Percentiles rank a stretch among this genome's conserved stretches.
Evolutionary conservation across 2,888 invertebrate genomes (phyloP).

Genomic region (Cinara cedri): DNA sequence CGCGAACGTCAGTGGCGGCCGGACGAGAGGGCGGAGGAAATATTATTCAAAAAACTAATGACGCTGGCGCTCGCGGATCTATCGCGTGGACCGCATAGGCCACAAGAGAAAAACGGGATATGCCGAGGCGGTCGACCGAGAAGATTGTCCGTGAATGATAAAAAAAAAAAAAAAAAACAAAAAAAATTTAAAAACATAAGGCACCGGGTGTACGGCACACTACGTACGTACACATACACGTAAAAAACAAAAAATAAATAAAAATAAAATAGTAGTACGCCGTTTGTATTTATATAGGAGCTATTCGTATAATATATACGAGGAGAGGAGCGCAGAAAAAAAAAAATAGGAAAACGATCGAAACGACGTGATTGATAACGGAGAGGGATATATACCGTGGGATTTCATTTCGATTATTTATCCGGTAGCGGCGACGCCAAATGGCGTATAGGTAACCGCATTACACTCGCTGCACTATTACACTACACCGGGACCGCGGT

Average conservation of each 20-base stretch:
- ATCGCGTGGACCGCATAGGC: slow-evolving; percentile 1
- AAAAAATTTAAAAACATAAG: neutral
- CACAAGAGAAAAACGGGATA: slow-evolving; percentile 34
- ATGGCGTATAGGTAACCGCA: slow-evolving; percentile 39
- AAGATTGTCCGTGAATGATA: slow-evolving; percentile 45
- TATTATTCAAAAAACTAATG: slow-evolving; percentile 48
- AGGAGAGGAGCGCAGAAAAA: neutral
- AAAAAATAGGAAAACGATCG: slow-evolving; percentile 39
- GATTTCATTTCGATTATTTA: slow-evolving; percentile 54
- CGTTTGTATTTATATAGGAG: neutral
- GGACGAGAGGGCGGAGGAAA: slow-evolving; percentile 10
- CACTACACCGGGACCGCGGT: neutral
- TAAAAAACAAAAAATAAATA: slow-evolving; percentile 2
- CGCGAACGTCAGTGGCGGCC: no score
- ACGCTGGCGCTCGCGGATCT: slow-evolving; percentile 8
- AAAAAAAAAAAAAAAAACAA: slow-evolving; percentile 11
- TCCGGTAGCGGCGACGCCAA: slow-evolving; percentile 26
- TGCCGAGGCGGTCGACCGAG: slow-evolving; percentile 43
- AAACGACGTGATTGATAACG: slow-evolving; percentile 53
- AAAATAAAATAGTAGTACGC: no score
- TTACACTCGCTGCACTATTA: no score
- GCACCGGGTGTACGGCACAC: slow-evolving; percentile 1
- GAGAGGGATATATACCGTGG: slow-evolving; percentile 24
- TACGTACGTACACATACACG: neutral
- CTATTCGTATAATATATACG: neutral